A percentile compares a stretch with the other conserved stretches of the same genome.
Conservation (phyloP, 2,888 invertebrate species). For the Rapana venosa region DNA sequence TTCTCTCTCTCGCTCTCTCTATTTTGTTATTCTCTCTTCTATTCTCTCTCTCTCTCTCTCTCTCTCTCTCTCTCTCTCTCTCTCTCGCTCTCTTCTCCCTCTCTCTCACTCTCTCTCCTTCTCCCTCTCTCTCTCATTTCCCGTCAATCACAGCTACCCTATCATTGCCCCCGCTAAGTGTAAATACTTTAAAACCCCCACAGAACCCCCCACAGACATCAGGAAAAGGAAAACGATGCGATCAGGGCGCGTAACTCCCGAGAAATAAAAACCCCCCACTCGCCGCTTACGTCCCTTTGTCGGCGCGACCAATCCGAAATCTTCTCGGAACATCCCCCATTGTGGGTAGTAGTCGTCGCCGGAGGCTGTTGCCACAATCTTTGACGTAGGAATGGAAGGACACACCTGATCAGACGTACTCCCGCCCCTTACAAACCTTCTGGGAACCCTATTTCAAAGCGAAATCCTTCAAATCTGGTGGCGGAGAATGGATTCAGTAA, state of each 20-base stretch:
- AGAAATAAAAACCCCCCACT: slow-evolving; percentile 15
- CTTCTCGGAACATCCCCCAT: neutral
- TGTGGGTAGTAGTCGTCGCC: neutral
- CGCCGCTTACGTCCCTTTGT: slow-evolving; percentile 22
- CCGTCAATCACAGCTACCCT: slow-evolving; percentile 2
- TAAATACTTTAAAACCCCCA: neutral
- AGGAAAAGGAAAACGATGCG: neutral
- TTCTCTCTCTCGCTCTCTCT: neutral
- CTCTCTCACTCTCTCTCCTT: neutral
- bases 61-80: neutral
- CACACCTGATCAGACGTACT: neutral
- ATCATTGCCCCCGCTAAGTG: neutral
- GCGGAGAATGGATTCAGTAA: slow-evolving; percentile 4
- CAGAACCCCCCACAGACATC: neutral
- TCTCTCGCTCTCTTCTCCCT: neutral
- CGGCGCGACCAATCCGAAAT: neutral
- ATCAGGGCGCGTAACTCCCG: slow-evolving; percentile 15
- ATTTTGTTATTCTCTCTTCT: neutral
- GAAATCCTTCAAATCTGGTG: slow-evolving; percentile 16
- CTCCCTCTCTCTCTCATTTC: neutral
- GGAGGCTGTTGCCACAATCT: neutral
- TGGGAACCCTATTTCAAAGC: neutral
- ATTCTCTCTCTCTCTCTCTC: slow-evolving; percentile 7
- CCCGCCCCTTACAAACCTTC: neutral
- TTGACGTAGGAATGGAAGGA: neutral